phyloP scores from a whole-genome alignment of 2,113 vertebrate genomes.

The Athene cunicularia region DNA sequence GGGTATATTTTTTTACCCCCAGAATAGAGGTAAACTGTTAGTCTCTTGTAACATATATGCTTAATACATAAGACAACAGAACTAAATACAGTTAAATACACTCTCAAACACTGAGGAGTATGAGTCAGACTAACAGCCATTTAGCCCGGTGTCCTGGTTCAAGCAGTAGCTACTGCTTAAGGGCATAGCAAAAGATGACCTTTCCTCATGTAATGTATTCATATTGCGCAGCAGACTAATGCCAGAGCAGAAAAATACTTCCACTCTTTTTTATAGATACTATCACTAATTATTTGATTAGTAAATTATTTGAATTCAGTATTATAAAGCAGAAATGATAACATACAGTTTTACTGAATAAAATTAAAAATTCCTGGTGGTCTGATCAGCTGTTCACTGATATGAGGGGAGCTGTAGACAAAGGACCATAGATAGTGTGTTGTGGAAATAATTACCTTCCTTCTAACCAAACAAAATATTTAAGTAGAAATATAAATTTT shows the following conservation, averaged over 20 bases:
- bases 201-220: neutral
- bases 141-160: neutral
- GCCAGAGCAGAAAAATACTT: neutral
- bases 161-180: neutral
- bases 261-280: neutral
- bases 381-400: neutral
- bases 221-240: neutral
- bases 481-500: neutral
- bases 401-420: neutral
- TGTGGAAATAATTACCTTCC: neutral
- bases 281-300: neutral
- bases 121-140: neutral
- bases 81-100: neutral
- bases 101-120: neutral
- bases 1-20: neutral
- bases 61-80: neutral
- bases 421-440: neutral
- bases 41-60: neutral
- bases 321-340: neutral
- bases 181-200: neutral
- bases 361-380: neutral
- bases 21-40: neutral
- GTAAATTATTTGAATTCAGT: constrained; percentile 7
- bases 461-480: neutral
- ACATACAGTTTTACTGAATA: neutral